Evolutionary conservation across 2,888 invertebrate species (phyloP).

Genomic region (Himalopsyche japonica): DNA sequence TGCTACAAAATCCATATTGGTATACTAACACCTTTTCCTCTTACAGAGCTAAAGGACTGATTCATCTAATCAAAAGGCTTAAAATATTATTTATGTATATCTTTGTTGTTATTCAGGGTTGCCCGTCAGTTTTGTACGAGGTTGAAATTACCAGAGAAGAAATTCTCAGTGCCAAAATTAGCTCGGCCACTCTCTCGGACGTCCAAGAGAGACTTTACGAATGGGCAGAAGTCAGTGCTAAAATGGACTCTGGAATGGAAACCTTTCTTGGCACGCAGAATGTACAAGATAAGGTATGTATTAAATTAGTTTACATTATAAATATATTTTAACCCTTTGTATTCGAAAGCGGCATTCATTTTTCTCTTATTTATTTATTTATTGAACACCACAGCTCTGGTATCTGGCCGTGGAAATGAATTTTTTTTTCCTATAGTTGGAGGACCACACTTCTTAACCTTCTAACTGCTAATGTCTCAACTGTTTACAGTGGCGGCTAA

Average conservation of each 20-base stretch:
- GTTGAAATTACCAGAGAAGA: constrained; percentile 53
- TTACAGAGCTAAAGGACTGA: too few species aligned
- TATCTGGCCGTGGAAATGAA: too few species aligned
- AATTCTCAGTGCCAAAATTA: constrained; percentile 50
- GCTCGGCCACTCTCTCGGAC: constrained; percentile 44
- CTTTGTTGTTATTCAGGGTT: constrained; percentile 48
- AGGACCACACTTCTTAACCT: too few species aligned
- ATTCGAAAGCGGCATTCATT: too few species aligned
- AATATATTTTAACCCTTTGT: too few species aligned
- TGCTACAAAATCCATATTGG: too few species aligned
- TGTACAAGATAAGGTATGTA: constrained; percentile 66
- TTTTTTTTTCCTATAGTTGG: too few species aligned
- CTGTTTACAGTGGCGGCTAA: too few species aligned
- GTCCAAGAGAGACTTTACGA: constrained; percentile 43
- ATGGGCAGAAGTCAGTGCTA: not conserved
- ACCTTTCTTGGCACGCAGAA: constrained; percentile 57
- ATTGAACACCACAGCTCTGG: too few species aligned
- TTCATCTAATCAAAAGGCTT: not conserved
- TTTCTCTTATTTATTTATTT: too few species aligned
- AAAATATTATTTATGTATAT: not conserved
- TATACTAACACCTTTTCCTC: too few species aligned
- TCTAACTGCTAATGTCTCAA: too few species aligned
- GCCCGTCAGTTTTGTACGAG: constrained; percentile 60
- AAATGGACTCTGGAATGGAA: constrained; percentile 52
- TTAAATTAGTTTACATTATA: not conserved